Conservation (phyloP, 2,113 vertebrate genomes). For the Amblyopsis rosae region DNA sequence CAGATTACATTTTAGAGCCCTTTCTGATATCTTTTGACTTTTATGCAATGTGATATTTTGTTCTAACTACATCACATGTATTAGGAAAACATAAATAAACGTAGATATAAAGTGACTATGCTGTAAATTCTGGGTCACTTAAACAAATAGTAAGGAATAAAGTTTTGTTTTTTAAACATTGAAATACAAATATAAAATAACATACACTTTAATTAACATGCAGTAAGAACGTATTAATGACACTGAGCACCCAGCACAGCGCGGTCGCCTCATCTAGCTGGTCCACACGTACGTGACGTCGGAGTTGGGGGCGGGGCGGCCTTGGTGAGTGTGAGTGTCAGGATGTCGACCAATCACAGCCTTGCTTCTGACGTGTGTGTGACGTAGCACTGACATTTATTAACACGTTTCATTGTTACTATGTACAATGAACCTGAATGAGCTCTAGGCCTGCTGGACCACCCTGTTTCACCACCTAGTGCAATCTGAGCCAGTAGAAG, state of each 20-base stretch:
- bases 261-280: not conserved
- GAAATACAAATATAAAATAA: not conserved
- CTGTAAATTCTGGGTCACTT: not conserved
- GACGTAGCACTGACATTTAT: no score
- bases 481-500: no score
- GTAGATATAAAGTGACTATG: not conserved
- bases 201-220: not conserved
- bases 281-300: conserved; percentile 83
- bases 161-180: not conserved
- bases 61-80: not conserved
- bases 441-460: no score
- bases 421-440: not conserved
- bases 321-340: conserved; percentile 84
- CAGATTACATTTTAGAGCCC: not conserved
- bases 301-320: conserved; percentile 84
- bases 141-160: not conserved
- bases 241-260: not conserved
- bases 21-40: not conserved
- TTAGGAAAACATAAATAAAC: not conserved
- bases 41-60: not conserved
- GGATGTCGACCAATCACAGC: not conserved
- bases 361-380: not conserved
- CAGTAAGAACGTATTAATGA: conserved; percentile 1
- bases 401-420: no score
- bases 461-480: no score